phyloP scores from a whole-genome alignment of 2,888 invertebrate genomes.

The Machimus rusticus region DNA sequence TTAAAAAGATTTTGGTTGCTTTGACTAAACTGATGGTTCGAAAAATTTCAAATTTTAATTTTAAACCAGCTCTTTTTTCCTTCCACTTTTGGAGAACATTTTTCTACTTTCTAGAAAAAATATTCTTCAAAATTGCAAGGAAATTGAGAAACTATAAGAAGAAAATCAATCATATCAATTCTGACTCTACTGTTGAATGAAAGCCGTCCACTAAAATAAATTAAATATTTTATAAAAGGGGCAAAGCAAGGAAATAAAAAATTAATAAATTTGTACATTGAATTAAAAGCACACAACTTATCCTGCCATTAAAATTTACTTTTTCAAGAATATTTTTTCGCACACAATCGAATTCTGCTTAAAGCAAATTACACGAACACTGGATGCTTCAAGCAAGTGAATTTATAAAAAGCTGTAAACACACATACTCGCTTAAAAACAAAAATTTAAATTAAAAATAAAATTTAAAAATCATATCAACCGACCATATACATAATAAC shows the following conservation, averaged over 20 bases:
- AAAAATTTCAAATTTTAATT: neutral
- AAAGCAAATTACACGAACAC: neutral
- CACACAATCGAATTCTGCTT: neutral
- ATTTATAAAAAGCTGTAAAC: neutral
- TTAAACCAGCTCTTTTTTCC: neutral
- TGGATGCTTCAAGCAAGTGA: neutral
- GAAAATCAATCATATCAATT: neutral
- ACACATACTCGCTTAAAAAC: neutral
- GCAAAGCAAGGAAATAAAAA: neutral
- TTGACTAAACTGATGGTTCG: neutral
- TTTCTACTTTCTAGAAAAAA: neutral
- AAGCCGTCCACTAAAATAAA: constrained; percentile 18
- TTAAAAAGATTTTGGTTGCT: neutral
- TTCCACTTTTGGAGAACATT: neutral
- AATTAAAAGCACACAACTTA: neutral
- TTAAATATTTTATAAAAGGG: neutral
- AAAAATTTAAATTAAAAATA: neutral
- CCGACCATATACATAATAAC: neutral
- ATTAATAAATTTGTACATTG: neutral
- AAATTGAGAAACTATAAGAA: neutral
- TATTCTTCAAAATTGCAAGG: neutral
- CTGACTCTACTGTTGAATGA: neutral
- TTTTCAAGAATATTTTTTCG: neutral
- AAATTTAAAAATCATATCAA: neutral
- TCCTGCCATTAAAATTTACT: neutral